Evolutionary conservation across 2,888 invertebrate genomes (phyloP), one percentile per base, ranked within the genome.

Genomic region (Unio delphinus): DNA sequence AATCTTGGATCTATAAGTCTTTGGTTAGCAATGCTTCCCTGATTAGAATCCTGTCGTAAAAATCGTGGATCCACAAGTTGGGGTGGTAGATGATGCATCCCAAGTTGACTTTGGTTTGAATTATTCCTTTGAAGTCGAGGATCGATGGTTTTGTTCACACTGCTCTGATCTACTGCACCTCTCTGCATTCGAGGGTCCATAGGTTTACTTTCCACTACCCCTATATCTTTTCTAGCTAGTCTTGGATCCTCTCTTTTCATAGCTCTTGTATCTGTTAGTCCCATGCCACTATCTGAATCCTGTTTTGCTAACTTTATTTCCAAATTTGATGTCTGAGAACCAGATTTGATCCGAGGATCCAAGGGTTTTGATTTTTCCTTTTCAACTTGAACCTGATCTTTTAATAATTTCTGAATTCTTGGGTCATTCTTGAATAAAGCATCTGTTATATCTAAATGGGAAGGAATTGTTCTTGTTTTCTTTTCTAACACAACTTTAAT

Each of bases 401-500:
- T 75, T 20, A 80, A 61, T 64, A 79, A 72, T 74, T 82, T 83
- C 74, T 83, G 80, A 67, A 86, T 78, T 61, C 87, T 78, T 0
- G 87, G 87, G 70, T 87, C 87, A 65, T 73, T 72, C 68, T 81
- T 83, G 65, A 74, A 86, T 56, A 73, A 67, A 4, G 77, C 64
- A 69, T 86, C 82, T 28, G 74, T 71, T 5, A 81, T 65, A 69
- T 85, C 76, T 0, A 86, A 64, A 66, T 76, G 73, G 30, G 69
- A 59, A 15, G 85, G 86, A 28, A 84, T 70, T 59, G 77, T 67
- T 23, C 34, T 60, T 28, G 55, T 72, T 34, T 76, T 65, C 67
- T 72, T 75, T 15, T 78, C 72, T 28, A 74, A 75, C 20, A 78
- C 55, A 6, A 82, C 74, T 62, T 67, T 71, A 62, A 61, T 68